Base-by-base conservation (phyloP, 2,888 invertebrate species). In the Biston betularia region DNA sequence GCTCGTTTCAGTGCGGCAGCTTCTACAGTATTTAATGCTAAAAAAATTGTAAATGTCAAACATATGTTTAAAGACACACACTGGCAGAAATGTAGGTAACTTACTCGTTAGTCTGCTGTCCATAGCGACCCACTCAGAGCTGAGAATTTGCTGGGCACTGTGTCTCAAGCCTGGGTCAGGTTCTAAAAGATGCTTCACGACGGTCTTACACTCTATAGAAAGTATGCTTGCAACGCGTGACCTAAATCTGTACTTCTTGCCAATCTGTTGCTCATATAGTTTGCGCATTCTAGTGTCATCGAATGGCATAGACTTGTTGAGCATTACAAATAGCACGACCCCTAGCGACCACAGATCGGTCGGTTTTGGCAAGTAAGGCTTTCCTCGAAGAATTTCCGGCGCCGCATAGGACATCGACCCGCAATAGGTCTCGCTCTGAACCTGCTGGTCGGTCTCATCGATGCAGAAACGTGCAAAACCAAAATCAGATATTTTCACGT, bases 321-420 rank as follows among this genome's bases (percentile, higher is more conserved):
- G 86, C 96, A 97, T 96, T 58, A 98, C 97, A 89, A 96, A 98
- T 0, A 98, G 89, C 24, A 98, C 96, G 0, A 97, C 95, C 0
- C 96, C 97, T 68, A 97, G 86, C 5, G 97, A 97, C 98, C 97
- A 98, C 54, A 97, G 87, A 81, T 98, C 98, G 0, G 96, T 95
- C 48, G 95, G 94, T 85, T 96, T 96, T 0, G 96, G 96, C 78
- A 95, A 89, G 82, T 97, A 97, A 0, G 96, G 96, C 70, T 95
- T 95, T 1, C 97, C 97, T 68, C 96, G 94, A 7, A 98, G 90
- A 62, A 98, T 96, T 89, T 98, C 98, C 0, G 98, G 98, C 0
- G 98, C 97, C 0, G 97, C 97, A 83, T 98, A 98, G 0, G 97
- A 97, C 78, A 97, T 94, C 9, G 97, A 97, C 6, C 98, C 98